Evolutionary conservation across 2,888 invertebrate species (phyloP).

Genomic region (Conomelus anceps): DNA sequence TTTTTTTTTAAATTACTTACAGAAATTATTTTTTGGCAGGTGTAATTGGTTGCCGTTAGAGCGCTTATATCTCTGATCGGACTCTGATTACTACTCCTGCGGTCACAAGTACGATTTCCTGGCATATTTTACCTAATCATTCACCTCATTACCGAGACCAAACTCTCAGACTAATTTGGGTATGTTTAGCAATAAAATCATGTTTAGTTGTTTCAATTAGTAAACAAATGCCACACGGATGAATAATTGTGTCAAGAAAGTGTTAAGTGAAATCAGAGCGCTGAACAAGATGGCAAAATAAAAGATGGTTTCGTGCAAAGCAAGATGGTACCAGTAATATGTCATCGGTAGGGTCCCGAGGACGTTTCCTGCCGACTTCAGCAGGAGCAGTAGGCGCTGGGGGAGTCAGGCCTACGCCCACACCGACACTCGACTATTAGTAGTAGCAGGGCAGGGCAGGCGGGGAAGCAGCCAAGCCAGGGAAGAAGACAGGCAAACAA

Average conservation of each 20-base stretch:
- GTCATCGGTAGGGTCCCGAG: slow-evolving; percentile 78
- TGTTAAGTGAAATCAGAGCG: background rate
- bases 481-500: slow-evolving; percentile 32
- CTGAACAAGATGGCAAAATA: slow-evolving; percentile 15
- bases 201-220: background rate
- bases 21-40: no score
- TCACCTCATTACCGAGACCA: no score
- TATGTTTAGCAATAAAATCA: no score
- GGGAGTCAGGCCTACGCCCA: slow-evolving; percentile 28
- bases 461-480: slow-evolving; percentile 34
- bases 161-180: no score
- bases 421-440: slow-evolving; percentile 28
- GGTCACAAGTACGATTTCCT: no score
- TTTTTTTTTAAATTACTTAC: no score
- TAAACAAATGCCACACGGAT: background rate
- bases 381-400: slow-evolving; percentile 32
- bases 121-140: no score
- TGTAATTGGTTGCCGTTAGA: no score
- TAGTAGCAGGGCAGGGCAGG: slow-evolving; percentile 32
- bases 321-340: slow-evolving; percentile 87
- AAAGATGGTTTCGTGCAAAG: slow-evolving; percentile 55
- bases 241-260: background rate
- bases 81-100: no score
- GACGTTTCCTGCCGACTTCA: slow-evolving; percentile 69
- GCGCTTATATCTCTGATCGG: no score